Conservation (phyloP, 2,797 vertebrate species). For the Staurois parvus region DNA sequence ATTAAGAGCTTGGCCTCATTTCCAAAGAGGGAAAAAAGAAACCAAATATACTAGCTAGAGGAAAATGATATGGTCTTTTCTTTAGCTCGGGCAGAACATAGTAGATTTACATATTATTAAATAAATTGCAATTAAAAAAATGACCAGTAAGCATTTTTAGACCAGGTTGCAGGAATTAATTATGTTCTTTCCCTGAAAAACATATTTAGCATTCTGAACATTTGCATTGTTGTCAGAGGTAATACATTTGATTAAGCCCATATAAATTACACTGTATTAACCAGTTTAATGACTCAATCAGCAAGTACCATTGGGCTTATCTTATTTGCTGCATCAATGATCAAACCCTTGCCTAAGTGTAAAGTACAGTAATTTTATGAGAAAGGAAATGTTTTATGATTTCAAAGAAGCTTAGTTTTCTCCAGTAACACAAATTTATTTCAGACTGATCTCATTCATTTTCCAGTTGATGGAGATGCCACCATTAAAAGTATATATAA, state of each 20-base stretch:
- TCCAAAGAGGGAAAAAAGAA: slow-evolving; percentile 42
- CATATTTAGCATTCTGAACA: slow-evolving; percentile 73
- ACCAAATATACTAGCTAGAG: slow-evolving; percentile 68
- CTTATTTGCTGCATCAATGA: slow-evolving; percentile 61
- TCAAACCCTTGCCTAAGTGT: slow-evolving; percentile 65
- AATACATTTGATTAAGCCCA: slow-evolving; percentile 77
- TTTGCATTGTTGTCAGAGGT: slow-evolving; percentile 74
- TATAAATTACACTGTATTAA: slow-evolving; percentile 75
- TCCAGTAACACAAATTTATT: slow-evolving; percentile 26
- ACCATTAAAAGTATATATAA: slow-evolving; percentile 44
- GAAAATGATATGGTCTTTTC: slow-evolving; percentile 69
- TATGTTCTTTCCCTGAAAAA: slow-evolving; percentile 67
- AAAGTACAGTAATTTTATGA: slow-evolving; percentile 58
- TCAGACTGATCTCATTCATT: slow-evolving; percentile 36
- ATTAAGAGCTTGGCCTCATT: slow-evolving; percentile 68
- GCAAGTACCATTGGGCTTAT: slow-evolving; percentile 66
- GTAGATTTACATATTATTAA: slow-evolving; percentile 76
- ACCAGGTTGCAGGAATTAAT: slow-evolving; percentile 73
- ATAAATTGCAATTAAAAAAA: slow-evolving; percentile 73
- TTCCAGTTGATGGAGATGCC: slow-evolving; percentile 37
- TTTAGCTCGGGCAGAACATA: slow-evolving; percentile 75
- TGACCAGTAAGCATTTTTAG: slow-evolving; percentile 76
- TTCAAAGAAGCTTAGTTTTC: slow-evolving; percentile 48
- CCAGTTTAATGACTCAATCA: slow-evolving; percentile 71
- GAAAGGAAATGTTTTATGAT: slow-evolving; percentile 57